These are phyloP conservation scores for Rambutsinella grinnellia DNA, from an alignment of 2,888 invertebrate genomes.

Conservation along the genomic window DNA sequence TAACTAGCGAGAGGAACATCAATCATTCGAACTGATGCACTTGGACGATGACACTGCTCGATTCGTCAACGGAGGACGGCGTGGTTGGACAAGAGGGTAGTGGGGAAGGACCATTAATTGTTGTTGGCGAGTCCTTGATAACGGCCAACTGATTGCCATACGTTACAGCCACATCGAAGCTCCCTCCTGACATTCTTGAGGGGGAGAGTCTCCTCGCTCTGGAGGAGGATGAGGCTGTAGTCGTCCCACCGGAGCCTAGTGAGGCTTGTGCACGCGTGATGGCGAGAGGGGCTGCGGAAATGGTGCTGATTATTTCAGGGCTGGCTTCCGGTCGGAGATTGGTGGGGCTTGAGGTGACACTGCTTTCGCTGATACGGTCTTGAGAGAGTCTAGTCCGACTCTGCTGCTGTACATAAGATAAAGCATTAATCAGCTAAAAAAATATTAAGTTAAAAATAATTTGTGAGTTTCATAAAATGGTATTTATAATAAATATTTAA, in stretches of 20 bases:
- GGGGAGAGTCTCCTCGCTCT: slow-evolving; percentile 62
- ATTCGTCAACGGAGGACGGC: slow-evolving; percentile 64
- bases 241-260: slow-evolving; percentile 13
- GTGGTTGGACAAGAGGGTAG: slow-evolving; percentile 62
- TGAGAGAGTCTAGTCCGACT: slow-evolving; percentile 41
- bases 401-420: slow-evolving; percentile 11
- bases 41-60: slow-evolving; percentile 63
- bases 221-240: slow-evolving; percentile 13
- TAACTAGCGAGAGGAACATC: slow-evolving; percentile 40
- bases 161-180: slow-evolving; percentile 65
- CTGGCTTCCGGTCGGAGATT: slow-evolving; percentile 52
- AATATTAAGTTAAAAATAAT: no score
- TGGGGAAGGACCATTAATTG: slow-evolving; percentile 55
- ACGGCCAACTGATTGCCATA: slow-evolving; percentile 64
- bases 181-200: slow-evolving; percentile 65
- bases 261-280: slow-evolving; percentile 6
- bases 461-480: no score
- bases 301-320: slow-evolving; percentile 27
- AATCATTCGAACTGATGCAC: slow-evolving; percentile 63
- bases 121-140: slow-evolving; percentile 52
- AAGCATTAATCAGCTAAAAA: not conserved
- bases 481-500: no score
- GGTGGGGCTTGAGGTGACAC: slow-evolving; percentile 60
- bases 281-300: slow-evolving; percentile 8
- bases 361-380: slow-evolving; percentile 60